phyloP scores from a whole-genome alignment of 2,797 vertebrate species.

The Thaleichthys pacificus region DNA sequence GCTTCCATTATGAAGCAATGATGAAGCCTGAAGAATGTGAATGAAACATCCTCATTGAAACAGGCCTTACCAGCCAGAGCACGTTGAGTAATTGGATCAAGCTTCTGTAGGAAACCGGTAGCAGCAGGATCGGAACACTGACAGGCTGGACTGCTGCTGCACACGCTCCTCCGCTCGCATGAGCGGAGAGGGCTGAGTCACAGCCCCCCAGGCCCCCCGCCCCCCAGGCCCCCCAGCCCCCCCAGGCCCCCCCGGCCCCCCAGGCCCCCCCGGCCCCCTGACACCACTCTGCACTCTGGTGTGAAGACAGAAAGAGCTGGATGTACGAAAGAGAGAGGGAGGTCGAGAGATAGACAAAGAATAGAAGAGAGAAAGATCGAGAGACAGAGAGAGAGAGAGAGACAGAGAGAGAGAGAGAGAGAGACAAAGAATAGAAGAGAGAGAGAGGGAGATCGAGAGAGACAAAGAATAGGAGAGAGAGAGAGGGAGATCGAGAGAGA shows the following conservation, averaged over 20 bases:
- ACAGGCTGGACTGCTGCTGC: not conserved
- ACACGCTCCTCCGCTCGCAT: not conserved
- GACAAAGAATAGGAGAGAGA: too few species aligned
- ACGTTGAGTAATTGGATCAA: slow-evolving; percentile 38
- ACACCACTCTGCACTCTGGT: slow-evolving; percentile 20
- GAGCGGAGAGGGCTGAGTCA: slow-evolving; percentile 22
- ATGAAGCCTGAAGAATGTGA: slow-evolving; percentile 31
- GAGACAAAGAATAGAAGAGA: not conserved
- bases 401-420: slow-evolving; percentile 19
- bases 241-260: not conserved
- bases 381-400: slow-evolving; percentile 3
- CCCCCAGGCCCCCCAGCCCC: slow-evolving; percentile 19
- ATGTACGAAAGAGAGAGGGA: not conserved
- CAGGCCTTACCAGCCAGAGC: slow-evolving; percentile 20
- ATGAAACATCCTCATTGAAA: slow-evolving; percentile 12
- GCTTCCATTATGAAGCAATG: slow-evolving; percentile 17
- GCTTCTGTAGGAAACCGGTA: slow-evolving; percentile 14
- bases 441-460: too few species aligned
- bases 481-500: too few species aligned
- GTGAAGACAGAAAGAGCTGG: slow-evolving; percentile 3
- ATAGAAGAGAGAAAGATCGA: not conserved
- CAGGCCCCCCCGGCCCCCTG: slow-evolving; percentile 29
- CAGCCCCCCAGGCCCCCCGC: not conserved
- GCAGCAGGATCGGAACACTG: not conserved
- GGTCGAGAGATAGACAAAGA: not conserved